Conservation (phyloP, 2,113 vertebrate species). For the Gavialis gangeticus region DNA sequence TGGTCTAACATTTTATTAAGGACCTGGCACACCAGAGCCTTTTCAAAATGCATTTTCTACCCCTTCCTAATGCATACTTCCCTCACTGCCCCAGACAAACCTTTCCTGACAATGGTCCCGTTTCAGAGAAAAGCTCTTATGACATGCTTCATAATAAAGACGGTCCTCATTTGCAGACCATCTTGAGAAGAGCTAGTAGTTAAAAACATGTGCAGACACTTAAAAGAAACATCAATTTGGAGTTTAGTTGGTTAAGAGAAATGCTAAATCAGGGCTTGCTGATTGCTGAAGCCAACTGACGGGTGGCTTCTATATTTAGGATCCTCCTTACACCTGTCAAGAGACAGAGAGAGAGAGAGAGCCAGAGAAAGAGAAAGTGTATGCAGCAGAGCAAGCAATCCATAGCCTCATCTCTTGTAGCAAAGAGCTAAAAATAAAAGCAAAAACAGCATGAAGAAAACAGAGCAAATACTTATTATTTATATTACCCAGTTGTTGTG, state of each 20-base stretch:
- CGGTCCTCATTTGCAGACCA: neutral
- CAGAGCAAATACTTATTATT: constrained; percentile 73
- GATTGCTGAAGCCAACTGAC: constrained; percentile 69
- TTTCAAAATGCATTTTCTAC: constrained; percentile 1
- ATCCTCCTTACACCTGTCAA: constrained; percentile 77
- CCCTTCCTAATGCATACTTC: neutral
- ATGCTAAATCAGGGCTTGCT: constrained; percentile 51
- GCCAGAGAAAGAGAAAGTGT: neutral
- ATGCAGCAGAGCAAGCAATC: constrained; percentile 57
- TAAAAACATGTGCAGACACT: neutral
- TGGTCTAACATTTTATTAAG: neutral
- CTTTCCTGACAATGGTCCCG: neutral
- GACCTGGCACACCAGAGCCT: neutral
- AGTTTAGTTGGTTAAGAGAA: constrained; percentile 50
- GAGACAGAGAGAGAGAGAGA: constrained; percentile 54
- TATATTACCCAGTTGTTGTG: constrained; percentile 56
- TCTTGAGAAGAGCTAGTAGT: constrained; percentile 15
- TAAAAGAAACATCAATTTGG: constrained; percentile 27
- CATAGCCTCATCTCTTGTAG: constrained; percentile 39
- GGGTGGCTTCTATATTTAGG: constrained; percentile 64
- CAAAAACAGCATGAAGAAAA: constrained; percentile 63
- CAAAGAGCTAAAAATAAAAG: constrained; percentile 77
- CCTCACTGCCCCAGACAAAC: neutral
- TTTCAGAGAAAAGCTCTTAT: neutral
- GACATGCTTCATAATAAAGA: neutral